phyloP scores from a whole-genome alignment of 37 sponge, comb jelly and placozoan genomes.

The Bolinopsis microptera region DNA sequence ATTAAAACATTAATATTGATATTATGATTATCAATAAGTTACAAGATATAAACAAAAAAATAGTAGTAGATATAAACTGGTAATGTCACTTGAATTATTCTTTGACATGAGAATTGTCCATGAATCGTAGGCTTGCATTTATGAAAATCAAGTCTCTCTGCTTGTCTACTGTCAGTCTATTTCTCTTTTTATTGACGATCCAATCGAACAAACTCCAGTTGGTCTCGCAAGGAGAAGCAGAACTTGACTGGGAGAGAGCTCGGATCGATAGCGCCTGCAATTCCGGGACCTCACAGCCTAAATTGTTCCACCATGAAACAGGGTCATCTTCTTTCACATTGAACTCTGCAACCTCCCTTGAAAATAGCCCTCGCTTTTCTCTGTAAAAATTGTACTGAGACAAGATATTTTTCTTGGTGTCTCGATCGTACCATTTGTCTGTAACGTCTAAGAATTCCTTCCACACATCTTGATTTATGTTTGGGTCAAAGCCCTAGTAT shows the following conservation, averaged over 20 bases:
- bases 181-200: not conserved
- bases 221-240: not conserved
- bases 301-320: not conserved
- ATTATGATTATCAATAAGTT: too few relatives aligned
- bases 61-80: too few relatives aligned
- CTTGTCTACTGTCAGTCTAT: not conserved
- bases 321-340: not conserved
- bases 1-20: too few relatives aligned
- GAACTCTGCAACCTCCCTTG: not conserved
- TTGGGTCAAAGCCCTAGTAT: too few relatives aligned
- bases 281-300: not conserved
- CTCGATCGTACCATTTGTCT: too few relatives aligned
- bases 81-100: too few relatives aligned
- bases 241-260: not conserved
- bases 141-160: not conserved
- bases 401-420: too few relatives aligned
- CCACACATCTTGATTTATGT: too few relatives aligned
- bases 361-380: not conserved
- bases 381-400: not conserved
- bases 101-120: too few relatives aligned
- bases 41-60: too few relatives aligned
- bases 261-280: not conserved
- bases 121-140: not conserved
- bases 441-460: too few relatives aligned
- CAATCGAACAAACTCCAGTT: not conserved